Evolutionary conservation across 2,888 invertebrate species (phyloP).

Genomic region (Pterostichus madidus): DNA sequence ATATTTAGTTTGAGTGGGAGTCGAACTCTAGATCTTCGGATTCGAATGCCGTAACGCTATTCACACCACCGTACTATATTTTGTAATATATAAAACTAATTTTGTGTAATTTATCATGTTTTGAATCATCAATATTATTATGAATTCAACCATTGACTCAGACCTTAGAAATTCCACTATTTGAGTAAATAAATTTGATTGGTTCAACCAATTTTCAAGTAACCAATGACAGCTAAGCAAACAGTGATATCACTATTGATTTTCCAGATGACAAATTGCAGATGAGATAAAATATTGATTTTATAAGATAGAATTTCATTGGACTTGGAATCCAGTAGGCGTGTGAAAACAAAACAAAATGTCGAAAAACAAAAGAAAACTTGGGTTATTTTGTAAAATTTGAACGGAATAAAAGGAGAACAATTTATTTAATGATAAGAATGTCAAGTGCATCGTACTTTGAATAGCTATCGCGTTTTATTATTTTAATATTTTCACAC

Average conservation of each 20-base stretch:
- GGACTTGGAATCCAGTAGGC: conserved; percentile 3
- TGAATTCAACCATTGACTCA: background rate
- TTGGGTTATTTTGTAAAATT: too few relatives aligned
- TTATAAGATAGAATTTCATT: conserved; percentile 13
- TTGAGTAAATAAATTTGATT: conserved; percentile 14
- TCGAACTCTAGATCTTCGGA: too few relatives aligned
- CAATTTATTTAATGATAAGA: conserved; percentile 1
- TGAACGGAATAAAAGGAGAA: background rate
- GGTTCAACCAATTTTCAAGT: background rate
- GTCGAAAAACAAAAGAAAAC: background rate
- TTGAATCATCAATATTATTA: background rate
- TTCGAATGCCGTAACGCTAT: too few relatives aligned
- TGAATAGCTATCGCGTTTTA: conserved; percentile 16
- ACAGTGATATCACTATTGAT: conserved; percentile 7
- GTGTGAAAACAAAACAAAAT: background rate
- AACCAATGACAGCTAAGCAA: conserved; percentile 9
- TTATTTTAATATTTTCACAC: conserved; percentile 32
- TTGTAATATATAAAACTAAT: too few relatives aligned
- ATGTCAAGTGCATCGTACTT: conserved; percentile 45
- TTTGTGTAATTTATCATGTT: background rate
- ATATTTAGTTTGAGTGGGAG: too few relatives aligned
- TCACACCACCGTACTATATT: too few relatives aligned
- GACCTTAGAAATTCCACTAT: background rate
- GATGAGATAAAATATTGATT: conserved; percentile 23
- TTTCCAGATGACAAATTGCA: background rate